phyloP scores from a whole-genome alignment of 2,797 vertebrate species.

The Benthosema pterotum region DNA sequence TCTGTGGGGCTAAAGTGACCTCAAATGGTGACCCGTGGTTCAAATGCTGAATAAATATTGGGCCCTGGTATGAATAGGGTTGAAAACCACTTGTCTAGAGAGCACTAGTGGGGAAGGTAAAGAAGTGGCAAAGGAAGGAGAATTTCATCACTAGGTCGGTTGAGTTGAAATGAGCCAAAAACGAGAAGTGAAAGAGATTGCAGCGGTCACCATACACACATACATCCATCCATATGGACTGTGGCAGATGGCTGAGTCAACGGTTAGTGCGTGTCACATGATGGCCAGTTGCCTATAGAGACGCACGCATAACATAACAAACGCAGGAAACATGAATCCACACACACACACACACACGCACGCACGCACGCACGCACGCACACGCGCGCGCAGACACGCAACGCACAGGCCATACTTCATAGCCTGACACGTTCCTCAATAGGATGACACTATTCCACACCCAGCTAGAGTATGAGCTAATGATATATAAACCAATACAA shows the following conservation, averaged over 20 bases:
- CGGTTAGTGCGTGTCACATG: slow-evolving; percentile 54
- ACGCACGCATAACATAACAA: slow-evolving; percentile 60
- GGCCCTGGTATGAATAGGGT: too few species aligned
- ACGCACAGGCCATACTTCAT: slow-evolving; percentile 41
- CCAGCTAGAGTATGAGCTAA: slow-evolving; percentile 31
- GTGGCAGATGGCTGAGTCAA: slow-evolving; percentile 49
- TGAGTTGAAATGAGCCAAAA: slow-evolving; percentile 3
- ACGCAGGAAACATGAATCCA: slow-evolving; percentile 55
- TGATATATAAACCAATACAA: slow-evolving; percentile 9
- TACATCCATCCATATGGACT: not conserved
- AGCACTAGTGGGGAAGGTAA: too few species aligned
- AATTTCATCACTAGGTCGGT: slow-evolving; percentile 30
- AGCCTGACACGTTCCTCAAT: slow-evolving; percentile 48
- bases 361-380: slow-evolving; percentile 1
- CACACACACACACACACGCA: not conserved
- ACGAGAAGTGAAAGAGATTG: slow-evolving; percentile 1
- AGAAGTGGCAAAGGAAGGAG: not conserved
- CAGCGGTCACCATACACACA: slow-evolving; percentile 5
- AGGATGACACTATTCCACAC: slow-evolving; percentile 54
- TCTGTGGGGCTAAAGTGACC: too few species aligned
- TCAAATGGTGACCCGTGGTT: too few species aligned
- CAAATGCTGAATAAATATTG: too few species aligned
- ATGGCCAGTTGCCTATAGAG: slow-evolving; percentile 65
- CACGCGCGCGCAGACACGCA: slow-evolving; percentile 21
- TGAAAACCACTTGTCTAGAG: too few species aligned